Evolutionary conservation across 2,888 invertebrate species (phyloP).

Genomic region (Alloplasta piceator): DNA sequence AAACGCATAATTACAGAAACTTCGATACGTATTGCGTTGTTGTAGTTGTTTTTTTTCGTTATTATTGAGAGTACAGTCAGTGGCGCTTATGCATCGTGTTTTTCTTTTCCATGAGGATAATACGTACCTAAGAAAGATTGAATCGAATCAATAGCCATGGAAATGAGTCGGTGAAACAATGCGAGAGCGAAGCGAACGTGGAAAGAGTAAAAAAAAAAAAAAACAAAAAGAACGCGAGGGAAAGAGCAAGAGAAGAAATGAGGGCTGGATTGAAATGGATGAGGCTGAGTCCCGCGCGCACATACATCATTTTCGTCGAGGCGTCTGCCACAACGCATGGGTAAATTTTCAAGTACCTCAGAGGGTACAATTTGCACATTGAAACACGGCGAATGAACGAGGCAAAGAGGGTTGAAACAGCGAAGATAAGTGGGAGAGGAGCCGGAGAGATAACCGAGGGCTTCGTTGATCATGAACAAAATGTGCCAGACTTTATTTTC

Average conservation of each 20-base stretch:
- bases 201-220: conserved; percentile 2
- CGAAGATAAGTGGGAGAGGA: conserved; percentile 9
- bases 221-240: not conserved
- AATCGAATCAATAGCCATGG: conserved; percentile 42
- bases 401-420: conserved; percentile 5
- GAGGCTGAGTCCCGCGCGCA: conserved; percentile 12
- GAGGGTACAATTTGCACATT: conserved; percentile 31
- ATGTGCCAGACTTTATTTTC: not conserved
- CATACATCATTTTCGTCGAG: not conserved
- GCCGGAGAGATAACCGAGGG: conserved; percentile 20
- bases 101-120: conserved; percentile 15
- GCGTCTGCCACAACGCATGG: conserved; percentile 1
- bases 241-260: not conserved
- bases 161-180: not conserved
- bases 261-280: conserved; percentile 1
- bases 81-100: conserved; percentile 13
- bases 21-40: not conserved
- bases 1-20: conserved; percentile 14
- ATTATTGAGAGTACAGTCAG: not conserved
- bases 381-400: conserved; percentile 22
- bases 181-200: no score
- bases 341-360: conserved; percentile 17
- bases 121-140: conserved; percentile 22
- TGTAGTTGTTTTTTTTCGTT: no score
- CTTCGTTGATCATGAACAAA: conserved; percentile 34